A percentile compares a stretch with the other conserved stretches of the same genome.
Evolutionary conservation across 2,888 invertebrate genomes (phyloP).

Genomic region (Scaeva pyrastri): DNA sequence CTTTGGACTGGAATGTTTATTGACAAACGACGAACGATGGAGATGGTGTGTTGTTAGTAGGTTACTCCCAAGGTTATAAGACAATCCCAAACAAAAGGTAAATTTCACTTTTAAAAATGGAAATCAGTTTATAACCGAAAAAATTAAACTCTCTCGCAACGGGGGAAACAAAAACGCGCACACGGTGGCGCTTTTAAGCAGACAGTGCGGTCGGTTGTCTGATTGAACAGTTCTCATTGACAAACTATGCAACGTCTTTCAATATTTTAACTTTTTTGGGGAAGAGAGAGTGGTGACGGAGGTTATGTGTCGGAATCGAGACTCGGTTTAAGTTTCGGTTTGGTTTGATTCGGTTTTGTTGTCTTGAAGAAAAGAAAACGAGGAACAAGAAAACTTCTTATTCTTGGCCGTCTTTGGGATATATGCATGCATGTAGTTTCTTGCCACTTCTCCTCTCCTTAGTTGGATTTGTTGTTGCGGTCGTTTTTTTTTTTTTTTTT

Average conservation of each 20-base stretch:
- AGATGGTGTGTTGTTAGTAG: conserved; percentile 9
- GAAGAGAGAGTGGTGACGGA: conserved; percentile 22
- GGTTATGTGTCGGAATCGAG: conserved; percentile 13
- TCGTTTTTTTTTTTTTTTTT: conserved; percentile 31
- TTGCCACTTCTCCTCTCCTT: conserved; percentile 38
- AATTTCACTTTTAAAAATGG: conserved; percentile 70
- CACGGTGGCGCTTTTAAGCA: conserved; percentile 56
- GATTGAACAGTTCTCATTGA: conserved; percentile 67
- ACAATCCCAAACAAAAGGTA: conserved; percentile 44
- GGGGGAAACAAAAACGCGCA: conserved; percentile 40
- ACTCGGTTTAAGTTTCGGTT: conserved; percentile 9
- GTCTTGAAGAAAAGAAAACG: conserved; percentile 18
- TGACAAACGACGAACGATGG: conserved; percentile 7
- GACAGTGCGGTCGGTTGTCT: conserved; percentile 35
- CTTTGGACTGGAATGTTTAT: conserved; percentile 64
- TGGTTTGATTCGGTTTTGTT: not conserved
- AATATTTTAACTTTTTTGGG: conserved; percentile 43
- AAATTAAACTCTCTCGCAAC: conserved; percentile 50
- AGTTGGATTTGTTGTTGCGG: conserved; percentile 23
- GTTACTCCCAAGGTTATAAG: conserved; percentile 49
- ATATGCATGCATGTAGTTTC: conserved; percentile 59
- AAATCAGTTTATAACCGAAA: conserved; percentile 65
- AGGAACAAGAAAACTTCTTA: conserved; percentile 60
- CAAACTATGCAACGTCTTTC: conserved; percentile 59
- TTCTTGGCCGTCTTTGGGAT: conserved; percentile 43